Percentiles rank a stretch among this genome's conserved stretches.
Evolutionary conservation across 2,888 invertebrate species (phyloP).

Genomic region (Sialis fuliginosa): DNA sequence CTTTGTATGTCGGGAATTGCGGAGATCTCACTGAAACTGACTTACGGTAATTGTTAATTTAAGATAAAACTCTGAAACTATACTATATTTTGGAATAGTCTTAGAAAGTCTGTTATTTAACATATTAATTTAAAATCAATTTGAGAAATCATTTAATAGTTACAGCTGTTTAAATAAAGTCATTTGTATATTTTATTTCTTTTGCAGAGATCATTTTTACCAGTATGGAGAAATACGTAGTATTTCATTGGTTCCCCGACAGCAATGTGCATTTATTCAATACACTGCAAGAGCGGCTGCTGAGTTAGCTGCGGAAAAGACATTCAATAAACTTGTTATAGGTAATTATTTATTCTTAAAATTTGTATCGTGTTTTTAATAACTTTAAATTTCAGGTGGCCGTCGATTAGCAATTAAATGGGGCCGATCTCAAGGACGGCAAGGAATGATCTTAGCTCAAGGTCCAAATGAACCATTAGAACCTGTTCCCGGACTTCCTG

Average conservation of each 20-base stretch:
- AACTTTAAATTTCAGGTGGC: constrained; percentile 41
- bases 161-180: too few relatives aligned
- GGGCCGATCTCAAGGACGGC: constrained; percentile 86
- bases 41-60: constrained; percentile 30
- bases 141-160: too few relatives aligned
- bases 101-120: too few relatives aligned
- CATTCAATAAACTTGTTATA: constrained; percentile 80
- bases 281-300: constrained; percentile 82
- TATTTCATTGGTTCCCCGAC: constrained; percentile 78
- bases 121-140: too few relatives aligned
- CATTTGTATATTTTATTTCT: constrained; percentile 2
- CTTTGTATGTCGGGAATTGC: constrained; percentile 91
- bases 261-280: constrained; percentile 94
- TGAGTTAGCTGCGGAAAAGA: constrained; percentile 86
- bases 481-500: constrained; percentile 63
- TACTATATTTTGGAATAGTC: too few relatives aligned
- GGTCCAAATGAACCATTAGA: constrained; percentile 40
- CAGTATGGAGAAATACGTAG: constrained; percentile 96
- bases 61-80: too few relatives aligned
- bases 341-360: neutral
- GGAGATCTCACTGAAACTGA: constrained; percentile 85
- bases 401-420: constrained; percentile 92
- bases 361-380: neutral
- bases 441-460: constrained; percentile 28
- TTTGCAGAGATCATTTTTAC: constrained; percentile 79